A percentile compares a stretch with the other conserved stretches of the same genome.
phyloP scores from a whole-genome alignment of 2,888 invertebrate genomes.

The Sepiola atlantica region DNA sequence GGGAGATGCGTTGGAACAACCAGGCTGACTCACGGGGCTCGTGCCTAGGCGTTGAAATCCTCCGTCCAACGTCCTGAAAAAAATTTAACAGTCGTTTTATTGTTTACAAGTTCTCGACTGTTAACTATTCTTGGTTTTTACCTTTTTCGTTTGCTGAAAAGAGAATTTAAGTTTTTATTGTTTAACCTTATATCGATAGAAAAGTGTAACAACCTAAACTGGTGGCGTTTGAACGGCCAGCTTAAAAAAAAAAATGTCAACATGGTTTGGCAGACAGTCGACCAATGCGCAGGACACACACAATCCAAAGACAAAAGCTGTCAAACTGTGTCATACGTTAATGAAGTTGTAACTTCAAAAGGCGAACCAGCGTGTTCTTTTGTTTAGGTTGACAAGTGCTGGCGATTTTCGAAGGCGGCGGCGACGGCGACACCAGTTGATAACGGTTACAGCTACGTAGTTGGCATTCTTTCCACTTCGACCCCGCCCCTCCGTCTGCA shows the following conservation, averaged over 20 bases:
- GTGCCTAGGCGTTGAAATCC: no score
- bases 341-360: conserved; percentile 13
- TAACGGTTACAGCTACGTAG: not conserved
- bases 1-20: no score
- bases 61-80: no score
- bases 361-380: not conserved
- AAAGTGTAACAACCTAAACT: no score
- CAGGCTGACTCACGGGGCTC: no score
- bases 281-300: not conserved
- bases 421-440: not conserved
- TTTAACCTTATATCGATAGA: no score
- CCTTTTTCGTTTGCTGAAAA: no score
- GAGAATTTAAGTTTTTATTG: no score
- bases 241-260: not conserved
- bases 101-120: no score
- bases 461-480: not conserved
- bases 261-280: not conserved
- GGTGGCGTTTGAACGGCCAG: not conserved
- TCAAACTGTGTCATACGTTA: not conserved
- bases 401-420: not conserved
- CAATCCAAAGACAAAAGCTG: not conserved
- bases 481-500: not conserved
- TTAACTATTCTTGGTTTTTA: no score
- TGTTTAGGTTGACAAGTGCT: not conserved
- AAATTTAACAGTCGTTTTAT: no score